These are phyloP conservation scores for Pluvianellus socialis DNA, from an alignment of 2,113 vertebrate genomes.

Conservation along the genomic window DNA sequence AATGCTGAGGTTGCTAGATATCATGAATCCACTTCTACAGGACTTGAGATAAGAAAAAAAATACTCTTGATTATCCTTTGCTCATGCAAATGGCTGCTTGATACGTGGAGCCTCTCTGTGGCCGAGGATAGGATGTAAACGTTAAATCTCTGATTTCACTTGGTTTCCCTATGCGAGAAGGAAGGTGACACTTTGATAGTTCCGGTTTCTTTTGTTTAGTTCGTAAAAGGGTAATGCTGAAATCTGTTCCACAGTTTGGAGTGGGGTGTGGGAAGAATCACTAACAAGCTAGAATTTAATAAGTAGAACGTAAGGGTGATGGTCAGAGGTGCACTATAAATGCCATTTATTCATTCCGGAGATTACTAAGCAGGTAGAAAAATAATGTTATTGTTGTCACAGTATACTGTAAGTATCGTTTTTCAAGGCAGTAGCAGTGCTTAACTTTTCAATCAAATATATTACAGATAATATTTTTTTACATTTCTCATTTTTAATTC, in stretches of 20 bases:
- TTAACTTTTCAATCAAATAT: background rate
- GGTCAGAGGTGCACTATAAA: background rate
- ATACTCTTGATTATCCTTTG: background rate
- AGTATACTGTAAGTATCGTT: background rate
- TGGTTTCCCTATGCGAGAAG: background rate
- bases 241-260: background rate
- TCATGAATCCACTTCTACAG: background rate
- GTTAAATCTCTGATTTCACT: background rate
- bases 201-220: background rate
- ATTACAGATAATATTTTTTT: background rate
- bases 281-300: background rate
- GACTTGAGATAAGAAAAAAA: background rate
- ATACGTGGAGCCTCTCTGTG: background rate
- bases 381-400: background rate
- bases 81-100: background rate
- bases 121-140: background rate
- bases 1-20: background rate
- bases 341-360: background rate
- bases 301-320: accelerated
- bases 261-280: accelerated
- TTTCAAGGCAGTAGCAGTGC: background rate
- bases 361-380: background rate
- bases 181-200: background rate
- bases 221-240: background rate
- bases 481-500: background rate